A percentile compares a stretch with the other conserved stretches of the same genome.
Evolutionary conservation across 2,797 vertebrate species (phyloP).

Genomic region (Tokudaia tokunoshimensis): DNA sequence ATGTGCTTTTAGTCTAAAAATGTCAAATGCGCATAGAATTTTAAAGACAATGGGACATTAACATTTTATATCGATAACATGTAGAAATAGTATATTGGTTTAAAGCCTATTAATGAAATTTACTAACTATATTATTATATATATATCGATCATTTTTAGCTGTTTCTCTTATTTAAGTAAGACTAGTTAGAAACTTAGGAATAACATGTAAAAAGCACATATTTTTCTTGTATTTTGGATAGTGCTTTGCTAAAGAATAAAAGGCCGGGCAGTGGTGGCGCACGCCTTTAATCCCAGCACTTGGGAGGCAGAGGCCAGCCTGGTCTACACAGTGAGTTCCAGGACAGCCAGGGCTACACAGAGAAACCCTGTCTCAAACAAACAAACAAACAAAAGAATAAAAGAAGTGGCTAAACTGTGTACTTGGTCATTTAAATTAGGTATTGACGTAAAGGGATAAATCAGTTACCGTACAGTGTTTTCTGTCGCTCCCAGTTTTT

Average conservation of each 20-base stretch:
- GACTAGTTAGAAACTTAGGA: slow-evolving; percentile 38
- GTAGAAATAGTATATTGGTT: slow-evolving; percentile 46
- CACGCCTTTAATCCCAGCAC: too few species aligned
- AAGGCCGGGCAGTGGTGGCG: not conserved
- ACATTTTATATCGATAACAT: slow-evolving; percentile 40
- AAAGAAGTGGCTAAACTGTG: not conserved
- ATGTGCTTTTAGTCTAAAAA: slow-evolving; percentile 25
- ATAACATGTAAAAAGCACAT: not conserved
- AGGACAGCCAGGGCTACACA: too few species aligned
- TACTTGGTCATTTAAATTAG: not conserved
- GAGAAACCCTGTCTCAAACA: too few species aligned
- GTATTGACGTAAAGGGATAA: not conserved
- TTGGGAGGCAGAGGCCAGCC: too few species aligned
- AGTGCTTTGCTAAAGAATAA: slow-evolving; percentile 23
- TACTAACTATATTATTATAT: not conserved
- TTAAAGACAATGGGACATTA: slow-evolving; percentile 22
- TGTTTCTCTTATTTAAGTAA: slow-evolving; percentile 44
- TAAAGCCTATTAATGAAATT: slow-evolving; percentile 16
- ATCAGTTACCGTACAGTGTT: slow-evolving; percentile 73
- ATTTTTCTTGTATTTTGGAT: slow-evolving; percentile 2
- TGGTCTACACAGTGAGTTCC: too few species aligned
- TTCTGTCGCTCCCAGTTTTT: slow-evolving; percentile 69
- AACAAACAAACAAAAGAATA: not conserved
- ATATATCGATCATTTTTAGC: not conserved
- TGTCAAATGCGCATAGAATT: not conserved